These are phyloP conservation scores for Operophtera brumata DNA, from an alignment of 2,888 invertebrate genomes.

Conservation along the genomic window DNA sequence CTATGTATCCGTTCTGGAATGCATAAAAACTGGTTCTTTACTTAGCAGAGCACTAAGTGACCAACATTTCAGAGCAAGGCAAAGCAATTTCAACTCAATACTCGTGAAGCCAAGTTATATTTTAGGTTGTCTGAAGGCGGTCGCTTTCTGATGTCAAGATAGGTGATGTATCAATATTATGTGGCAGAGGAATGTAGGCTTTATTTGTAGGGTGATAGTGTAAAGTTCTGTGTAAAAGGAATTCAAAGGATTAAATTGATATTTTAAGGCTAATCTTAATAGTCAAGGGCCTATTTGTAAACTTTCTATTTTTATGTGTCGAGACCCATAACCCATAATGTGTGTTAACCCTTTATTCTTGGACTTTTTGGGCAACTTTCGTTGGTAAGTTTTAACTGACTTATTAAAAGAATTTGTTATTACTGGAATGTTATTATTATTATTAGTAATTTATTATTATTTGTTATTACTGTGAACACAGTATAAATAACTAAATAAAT, in stretches of 20 bases:
- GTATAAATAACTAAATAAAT: no score
- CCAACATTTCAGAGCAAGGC: constrained; percentile 27
- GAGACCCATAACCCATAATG: no score
- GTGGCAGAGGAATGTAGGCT: constrained; percentile 19
- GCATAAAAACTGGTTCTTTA: constrained; percentile 60
- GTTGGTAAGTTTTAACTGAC: no score
- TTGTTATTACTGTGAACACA: no score
- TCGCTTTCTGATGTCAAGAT: constrained; percentile 44
- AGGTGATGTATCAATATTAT: constrained; percentile 40
- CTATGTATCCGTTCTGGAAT: constrained; percentile 49
- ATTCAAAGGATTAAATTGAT: constrained; percentile 18
- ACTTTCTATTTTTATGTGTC: constrained; percentile 10
- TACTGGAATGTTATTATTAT: no score
- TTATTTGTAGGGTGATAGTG: constrained; percentile 6
- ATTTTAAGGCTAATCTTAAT: constrained; percentile 18
- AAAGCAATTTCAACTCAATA: constrained; percentile 14
- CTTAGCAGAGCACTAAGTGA: constrained; percentile 47
- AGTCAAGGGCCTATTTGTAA: constrained; percentile 27
- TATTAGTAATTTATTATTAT: no score
- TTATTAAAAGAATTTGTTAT: no score
- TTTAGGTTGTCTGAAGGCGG: constrained; percentile 14
- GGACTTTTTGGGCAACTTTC: no score
- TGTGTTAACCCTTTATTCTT: no score
- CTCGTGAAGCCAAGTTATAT: neutral
- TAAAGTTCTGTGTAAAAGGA: constrained; percentile 5